Evolutionary conservation across 2,888 invertebrate species (phyloP), one percentile per base, ranked within the genome.

Genomic region (Drosophila barbarae): DNA sequence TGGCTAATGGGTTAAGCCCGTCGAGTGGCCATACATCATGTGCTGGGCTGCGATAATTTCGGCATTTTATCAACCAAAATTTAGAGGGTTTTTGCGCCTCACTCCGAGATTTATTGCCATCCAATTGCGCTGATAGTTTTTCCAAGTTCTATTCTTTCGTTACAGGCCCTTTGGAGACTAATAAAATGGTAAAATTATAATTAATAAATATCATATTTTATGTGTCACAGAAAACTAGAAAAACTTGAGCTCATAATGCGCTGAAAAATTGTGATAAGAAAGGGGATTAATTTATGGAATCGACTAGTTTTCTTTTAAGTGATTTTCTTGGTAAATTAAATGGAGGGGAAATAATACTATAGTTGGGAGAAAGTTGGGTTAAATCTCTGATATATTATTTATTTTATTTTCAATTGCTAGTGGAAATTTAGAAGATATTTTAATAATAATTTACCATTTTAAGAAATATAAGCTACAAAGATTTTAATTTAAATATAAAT

Each of bases 51-150:
- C 56, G 81, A 84, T 87, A 87, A 85, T 86, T 85, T 83, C 59
- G 80, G 73, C 71, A 75, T 77, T 85, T 82, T 83, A 72, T 74
- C 79, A 85, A 86, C 81, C 72, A 76, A 85, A 84, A 83, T 75
- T 74, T 77, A 61, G 75, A 80, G 76, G 76, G 73, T 69, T 73
- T 61, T 70, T 65, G 39, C 55, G 21, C 30, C 46, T 44, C 35
- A 44, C 5, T 7, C 10, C 6, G n/a, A 85, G 81, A 81, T 81
- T 81, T 81, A 86, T 82, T 59, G 44, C 39, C 59, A 39, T 69
- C 69, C 64, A 76, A 82, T 80, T 84, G 60, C 38, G 54, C 34
- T 55, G 46, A 39, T 18, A 67, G 63, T 68, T 44, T 53, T 50
- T 30, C 23, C 28, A 23, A 35, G 28, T 61, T 54, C 42, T 66